Evolutionary conservation across 1,140 invertebrate genomes (phyloP).

Genomic region (Heliconius congener): DNA sequence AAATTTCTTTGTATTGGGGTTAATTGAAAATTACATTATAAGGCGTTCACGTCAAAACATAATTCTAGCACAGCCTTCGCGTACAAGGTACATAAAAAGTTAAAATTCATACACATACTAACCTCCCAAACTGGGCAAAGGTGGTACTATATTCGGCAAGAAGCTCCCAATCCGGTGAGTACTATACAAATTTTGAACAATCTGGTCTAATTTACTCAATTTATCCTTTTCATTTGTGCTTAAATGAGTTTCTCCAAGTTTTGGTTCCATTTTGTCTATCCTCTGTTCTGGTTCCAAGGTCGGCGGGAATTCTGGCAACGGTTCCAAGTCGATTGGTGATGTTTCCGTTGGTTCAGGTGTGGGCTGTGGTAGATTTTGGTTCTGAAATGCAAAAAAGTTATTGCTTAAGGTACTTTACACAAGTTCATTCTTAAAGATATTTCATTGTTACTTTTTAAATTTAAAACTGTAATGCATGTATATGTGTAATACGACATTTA

Average conservation of each 20-base stretch:
- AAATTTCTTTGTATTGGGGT: too few species aligned
- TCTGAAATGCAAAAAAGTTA: slow-evolving; percentile 45
- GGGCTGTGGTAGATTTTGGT: slow-evolving; percentile 47
- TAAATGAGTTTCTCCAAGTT: slow-evolving; percentile 30
- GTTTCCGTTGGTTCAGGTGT: slow-evolving; percentile 44
- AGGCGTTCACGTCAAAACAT: too few species aligned
- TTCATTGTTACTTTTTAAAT: too few species aligned
- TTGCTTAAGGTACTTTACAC: too few species aligned
- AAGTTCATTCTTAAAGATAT: too few species aligned
- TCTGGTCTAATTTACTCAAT: slow-evolving; percentile 73
- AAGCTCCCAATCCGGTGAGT: slow-evolving; percentile 65
- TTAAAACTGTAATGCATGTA: too few species aligned
- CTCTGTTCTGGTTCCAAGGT: slow-evolving; percentile 33
- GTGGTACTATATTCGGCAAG: slow-evolving; percentile 33
- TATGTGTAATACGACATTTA: too few species aligned
- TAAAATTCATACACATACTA: slow-evolving; percentile 21
- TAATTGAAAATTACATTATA: too few species aligned
- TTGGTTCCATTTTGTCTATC: slow-evolving; percentile 27
- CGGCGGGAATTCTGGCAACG: slow-evolving; percentile 23
- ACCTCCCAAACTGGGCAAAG: slow-evolving; percentile 49
- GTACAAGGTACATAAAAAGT: too few species aligned
- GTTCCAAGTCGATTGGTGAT: slow-evolving; percentile 52
- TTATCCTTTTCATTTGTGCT: slow-evolving; percentile 57
- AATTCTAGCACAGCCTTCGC: too few species aligned
- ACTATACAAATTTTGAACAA: slow-evolving; percentile 72